Percentiles rank a stretch among this genome's conserved stretches.
phyloP scores from a whole-genome alignment of 92 coral and sea anemone genomes.

The Muricea muricata region DNA sequence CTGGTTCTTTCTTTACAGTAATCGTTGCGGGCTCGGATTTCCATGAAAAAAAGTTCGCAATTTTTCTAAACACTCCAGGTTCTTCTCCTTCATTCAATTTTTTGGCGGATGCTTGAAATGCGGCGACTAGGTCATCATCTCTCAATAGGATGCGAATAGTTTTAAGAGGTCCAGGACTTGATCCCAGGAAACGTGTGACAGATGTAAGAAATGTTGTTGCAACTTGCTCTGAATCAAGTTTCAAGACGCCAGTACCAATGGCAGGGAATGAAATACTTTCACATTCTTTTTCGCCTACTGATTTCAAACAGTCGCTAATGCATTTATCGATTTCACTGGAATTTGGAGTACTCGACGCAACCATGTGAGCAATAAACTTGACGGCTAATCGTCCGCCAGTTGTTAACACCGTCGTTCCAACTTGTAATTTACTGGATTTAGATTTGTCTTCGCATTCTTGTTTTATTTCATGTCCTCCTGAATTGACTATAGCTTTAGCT shows the following conservation, averaged over 20 bases:
- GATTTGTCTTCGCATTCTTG: slow-evolving; percentile 49
- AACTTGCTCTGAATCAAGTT: slow-evolving; percentile 45
- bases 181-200: slow-evolving; percentile 60
- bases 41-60: not conserved
- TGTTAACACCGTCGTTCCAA: slow-evolving; percentile 46
- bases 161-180: slow-evolving; percentile 42
- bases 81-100: slow-evolving; percentile 21
- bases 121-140: slow-evolving; percentile 27
- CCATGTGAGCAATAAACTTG: slow-evolving; percentile 64
- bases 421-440: not conserved
- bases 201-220: slow-evolving; percentile 69
- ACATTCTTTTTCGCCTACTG: slow-evolving; percentile 42
- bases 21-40: not conserved
- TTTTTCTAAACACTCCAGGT: slow-evolving; percentile 29
- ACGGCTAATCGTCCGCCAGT: slow-evolving; percentile 61
- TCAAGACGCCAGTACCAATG: slow-evolving; percentile 69
- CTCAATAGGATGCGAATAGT: slow-evolving; percentile 70
- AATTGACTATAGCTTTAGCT: slow-evolving; percentile 65
- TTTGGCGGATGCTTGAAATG: slow-evolving; percentile 31
- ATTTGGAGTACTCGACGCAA: slow-evolving; percentile 17
- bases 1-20: not conserved
- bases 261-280: slow-evolving; percentile 78
- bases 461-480: slow-evolving; percentile 74
- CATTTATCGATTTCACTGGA: slow-evolving; percentile 39
- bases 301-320: slow-evolving; percentile 55